Evolutionary conservation across 2,113 vertebrate species (phyloP).

Genomic region (Collichthys lucidus): DNA sequence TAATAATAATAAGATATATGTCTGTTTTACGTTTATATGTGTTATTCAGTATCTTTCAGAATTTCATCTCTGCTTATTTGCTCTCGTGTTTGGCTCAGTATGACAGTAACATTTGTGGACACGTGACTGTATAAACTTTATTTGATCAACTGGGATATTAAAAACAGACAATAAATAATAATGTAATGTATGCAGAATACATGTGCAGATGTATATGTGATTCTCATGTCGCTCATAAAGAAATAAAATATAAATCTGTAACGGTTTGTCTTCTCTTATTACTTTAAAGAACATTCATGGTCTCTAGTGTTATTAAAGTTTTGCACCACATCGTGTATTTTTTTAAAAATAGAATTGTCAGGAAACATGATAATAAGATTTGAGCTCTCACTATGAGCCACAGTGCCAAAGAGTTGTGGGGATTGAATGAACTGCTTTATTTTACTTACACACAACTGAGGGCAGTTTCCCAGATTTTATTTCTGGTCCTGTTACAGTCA

Average conservation of each 20-base stretch:
- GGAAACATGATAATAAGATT: background rate
- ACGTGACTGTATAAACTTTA: background rate
- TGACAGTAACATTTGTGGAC: background rate
- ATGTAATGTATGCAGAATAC: background rate
- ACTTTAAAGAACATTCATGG: background rate
- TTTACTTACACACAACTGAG: slow-evolving; percentile 22
- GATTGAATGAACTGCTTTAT: slow-evolving; percentile 7
- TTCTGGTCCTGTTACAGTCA: slow-evolving; percentile 39
- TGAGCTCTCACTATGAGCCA: no score
- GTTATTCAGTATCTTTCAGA: no score
- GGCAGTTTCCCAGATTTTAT: slow-evolving; percentile 42
- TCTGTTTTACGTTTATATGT: background rate
- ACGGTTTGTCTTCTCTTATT: background rate
- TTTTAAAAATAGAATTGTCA: background rate
- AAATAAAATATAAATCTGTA: background rate
- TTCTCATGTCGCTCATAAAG: background rate
- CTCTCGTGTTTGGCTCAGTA: background rate
- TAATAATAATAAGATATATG: background rate
- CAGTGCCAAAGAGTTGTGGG: background rate
- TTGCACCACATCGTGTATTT: background rate
- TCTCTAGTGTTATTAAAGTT: background rate
- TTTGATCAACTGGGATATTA: no score
- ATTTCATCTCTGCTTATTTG: no score
- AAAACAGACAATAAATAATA: background rate
- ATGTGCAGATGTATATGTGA: background rate